Evolutionary conservation across 2,888 invertebrate genomes (phyloP).

Genomic region (Pristionchus japonicus): DNA sequence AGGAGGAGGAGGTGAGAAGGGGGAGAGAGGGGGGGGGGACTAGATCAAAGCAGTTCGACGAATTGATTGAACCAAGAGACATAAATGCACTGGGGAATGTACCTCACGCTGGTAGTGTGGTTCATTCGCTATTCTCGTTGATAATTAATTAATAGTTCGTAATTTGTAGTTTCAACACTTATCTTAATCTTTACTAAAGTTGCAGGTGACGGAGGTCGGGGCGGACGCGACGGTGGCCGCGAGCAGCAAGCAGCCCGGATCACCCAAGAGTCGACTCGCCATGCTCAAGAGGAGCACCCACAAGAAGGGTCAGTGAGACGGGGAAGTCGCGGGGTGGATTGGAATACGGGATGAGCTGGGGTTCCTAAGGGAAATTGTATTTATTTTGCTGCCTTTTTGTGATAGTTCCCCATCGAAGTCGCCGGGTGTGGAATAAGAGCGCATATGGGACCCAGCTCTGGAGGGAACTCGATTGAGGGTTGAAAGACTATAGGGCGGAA

Average conservation of each 20-base stretch:
- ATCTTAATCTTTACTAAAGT: background rate
- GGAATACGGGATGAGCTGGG: background rate
- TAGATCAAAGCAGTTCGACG: background rate
- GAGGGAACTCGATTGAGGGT: background rate
- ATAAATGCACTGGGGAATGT: background rate
- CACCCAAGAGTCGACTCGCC: constrained; percentile 61
- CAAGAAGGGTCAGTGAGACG: constrained; percentile 58
- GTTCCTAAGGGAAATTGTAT: background rate
- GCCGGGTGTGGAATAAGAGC: background rate
- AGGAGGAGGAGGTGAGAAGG: constrained; percentile 51
- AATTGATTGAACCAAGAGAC: background rate
- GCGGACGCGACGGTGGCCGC: constrained; percentile 23
- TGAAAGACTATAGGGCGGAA: background rate
- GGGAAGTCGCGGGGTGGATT: background rate
- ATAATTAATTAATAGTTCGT: background rate
- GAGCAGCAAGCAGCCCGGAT: constrained; percentile 54
- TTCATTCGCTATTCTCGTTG: background rate
- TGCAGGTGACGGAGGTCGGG: constrained; percentile 16
- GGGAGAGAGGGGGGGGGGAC: background rate
- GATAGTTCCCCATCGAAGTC: too few relatives aligned
- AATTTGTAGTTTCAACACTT: constrained; percentile 2
- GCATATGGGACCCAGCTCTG: background rate
- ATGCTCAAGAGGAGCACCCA: constrained; percentile 59
- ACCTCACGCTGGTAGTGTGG: too few relatives aligned
- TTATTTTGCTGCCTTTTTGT: background rate